These are phyloP conservation scores for Euborellia annulipes DNA, from an alignment of 1,140 invertebrate genomes.

Conservation along the genomic window DNA sequence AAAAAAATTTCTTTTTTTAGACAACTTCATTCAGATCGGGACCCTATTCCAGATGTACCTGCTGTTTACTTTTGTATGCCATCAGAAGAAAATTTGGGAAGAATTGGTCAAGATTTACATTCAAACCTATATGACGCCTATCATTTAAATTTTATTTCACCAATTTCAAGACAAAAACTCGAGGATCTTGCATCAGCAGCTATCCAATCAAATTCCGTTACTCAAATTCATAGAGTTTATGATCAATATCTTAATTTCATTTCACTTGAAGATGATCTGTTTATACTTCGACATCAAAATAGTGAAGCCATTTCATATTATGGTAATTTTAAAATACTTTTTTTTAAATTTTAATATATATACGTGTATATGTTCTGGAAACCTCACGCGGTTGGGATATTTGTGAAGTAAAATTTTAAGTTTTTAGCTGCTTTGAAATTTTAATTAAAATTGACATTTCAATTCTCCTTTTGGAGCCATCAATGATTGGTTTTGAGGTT, in stretches of 20 bases:
- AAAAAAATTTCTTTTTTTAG: slow-evolving; percentile 32
- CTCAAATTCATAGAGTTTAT: slow-evolving; percentile 84
- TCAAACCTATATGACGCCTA: slow-evolving; percentile 89
- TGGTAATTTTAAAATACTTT: slow-evolving; percentile 38
- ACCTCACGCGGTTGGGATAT: no score
- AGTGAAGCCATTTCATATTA: slow-evolving; percentile 86
- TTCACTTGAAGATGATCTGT: slow-evolving; percentile 94
- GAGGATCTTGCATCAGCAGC: slow-evolving; percentile 91
- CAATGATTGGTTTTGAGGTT: no score
- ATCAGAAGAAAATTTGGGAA: slow-evolving; percentile 89
- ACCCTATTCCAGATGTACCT: slow-evolving; percentile 94
- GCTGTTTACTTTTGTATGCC: slow-evolving; percentile 97
- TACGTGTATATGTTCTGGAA: no score
- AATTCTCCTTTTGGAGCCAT: no score
- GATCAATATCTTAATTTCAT: slow-evolving; percentile 99
- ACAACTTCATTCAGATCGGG: slow-evolving; percentile 82
- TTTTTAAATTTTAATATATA: no score
- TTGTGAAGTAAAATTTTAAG: no score
- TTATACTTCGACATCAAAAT: slow-evolving; percentile 83
- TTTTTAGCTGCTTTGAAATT: no score
- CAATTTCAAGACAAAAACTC: slow-evolving; percentile 83
- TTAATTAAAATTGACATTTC: no score
- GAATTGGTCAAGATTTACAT: slow-evolving; percentile 85
- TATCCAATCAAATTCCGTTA: slow-evolving; percentile 70
- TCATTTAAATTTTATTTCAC: slow-evolving; percentile 95